Conservation (phyloP, 2,888 invertebrate species). For the Caradrina clavipalpis region DNA sequence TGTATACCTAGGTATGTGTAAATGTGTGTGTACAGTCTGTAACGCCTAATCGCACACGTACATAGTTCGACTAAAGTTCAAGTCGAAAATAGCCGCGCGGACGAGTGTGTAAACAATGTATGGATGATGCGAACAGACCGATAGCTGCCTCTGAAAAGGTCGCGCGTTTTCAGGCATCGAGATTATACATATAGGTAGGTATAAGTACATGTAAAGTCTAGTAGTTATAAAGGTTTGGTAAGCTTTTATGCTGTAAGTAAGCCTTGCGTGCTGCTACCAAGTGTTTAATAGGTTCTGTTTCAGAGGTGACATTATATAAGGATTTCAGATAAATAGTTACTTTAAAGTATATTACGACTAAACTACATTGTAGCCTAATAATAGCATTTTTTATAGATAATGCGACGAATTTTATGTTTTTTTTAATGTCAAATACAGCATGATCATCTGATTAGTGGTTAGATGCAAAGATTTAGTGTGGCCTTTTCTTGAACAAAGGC, state of each 20-base stretch:
- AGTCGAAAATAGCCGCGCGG: constrained; percentile 62
- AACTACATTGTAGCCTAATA: no score
- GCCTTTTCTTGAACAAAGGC: constrained; percentile 22
- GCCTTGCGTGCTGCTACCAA: not conserved
- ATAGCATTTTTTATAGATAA: no score
- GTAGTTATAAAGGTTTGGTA: not conserved
- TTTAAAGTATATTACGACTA: no score
- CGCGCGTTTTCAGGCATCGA: constrained; percentile 26
- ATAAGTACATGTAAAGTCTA: not conserved
- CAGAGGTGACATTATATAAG: no score
- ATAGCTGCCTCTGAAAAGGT: constrained; percentile 51
- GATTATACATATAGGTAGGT: constrained; percentile 3
- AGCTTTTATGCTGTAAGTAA: not conserved
- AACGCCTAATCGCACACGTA: constrained; percentile 39
- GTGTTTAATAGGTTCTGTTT: not conserved
- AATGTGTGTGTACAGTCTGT: constrained; percentile 15
- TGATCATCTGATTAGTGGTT: no score
- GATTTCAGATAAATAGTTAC: no score
- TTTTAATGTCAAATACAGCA: no score
- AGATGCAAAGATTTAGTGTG: not conserved
- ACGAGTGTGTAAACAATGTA: constrained; percentile 60
- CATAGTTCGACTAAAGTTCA: constrained; percentile 64
- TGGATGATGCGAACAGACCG: constrained; percentile 30
- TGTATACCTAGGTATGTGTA: not conserved
- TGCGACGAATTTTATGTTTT: no score